A percentile compares a stretch with the other conserved stretches of the same genome.
Conservation (phyloP, 2,888 invertebrate species). For the Aquatica leii region DNA sequence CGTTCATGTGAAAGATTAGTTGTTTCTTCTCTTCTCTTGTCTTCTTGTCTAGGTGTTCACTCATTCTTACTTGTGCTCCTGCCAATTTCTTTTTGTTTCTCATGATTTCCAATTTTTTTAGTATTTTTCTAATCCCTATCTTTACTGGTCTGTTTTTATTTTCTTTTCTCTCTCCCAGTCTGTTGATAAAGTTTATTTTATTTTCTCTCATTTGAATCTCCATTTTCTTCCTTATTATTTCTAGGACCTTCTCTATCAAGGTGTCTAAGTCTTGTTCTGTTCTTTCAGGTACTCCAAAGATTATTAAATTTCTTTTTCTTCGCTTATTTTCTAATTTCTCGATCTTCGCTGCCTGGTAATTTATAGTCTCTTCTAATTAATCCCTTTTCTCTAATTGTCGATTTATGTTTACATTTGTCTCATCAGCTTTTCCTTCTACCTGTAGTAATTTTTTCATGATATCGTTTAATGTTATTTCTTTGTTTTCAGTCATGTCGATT, state of each 20-base stretch:
- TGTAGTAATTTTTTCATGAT: too few relatives aligned
- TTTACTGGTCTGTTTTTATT: not conserved
- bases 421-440: too few relatives aligned
- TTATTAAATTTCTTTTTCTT: slow-evolving; percentile 1
- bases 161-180: not conserved
- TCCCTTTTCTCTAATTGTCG: not conserved
- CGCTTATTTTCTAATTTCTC: not conserved
- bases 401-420: not conserved
- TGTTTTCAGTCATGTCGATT: too few relatives aligned
- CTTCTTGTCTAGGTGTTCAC: not conserved
- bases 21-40: not conserved
- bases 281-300: not conserved
- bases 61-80: too few relatives aligned
- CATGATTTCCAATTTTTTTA: not conserved
- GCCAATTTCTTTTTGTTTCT: not conserved
- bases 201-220: not conserved
- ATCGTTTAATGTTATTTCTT: too few relatives aligned
- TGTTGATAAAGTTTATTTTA: not conserved
- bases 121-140: not conserved
- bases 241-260: not conserved
- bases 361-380: not conserved
- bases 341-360: not conserved
- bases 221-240: not conserved
- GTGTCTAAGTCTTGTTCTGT: not conserved
- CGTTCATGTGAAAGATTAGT: not conserved